phyloP scores from a whole-genome alignment of 2,113 vertebrate genomes.

The Oriolus oriolus region DNA sequence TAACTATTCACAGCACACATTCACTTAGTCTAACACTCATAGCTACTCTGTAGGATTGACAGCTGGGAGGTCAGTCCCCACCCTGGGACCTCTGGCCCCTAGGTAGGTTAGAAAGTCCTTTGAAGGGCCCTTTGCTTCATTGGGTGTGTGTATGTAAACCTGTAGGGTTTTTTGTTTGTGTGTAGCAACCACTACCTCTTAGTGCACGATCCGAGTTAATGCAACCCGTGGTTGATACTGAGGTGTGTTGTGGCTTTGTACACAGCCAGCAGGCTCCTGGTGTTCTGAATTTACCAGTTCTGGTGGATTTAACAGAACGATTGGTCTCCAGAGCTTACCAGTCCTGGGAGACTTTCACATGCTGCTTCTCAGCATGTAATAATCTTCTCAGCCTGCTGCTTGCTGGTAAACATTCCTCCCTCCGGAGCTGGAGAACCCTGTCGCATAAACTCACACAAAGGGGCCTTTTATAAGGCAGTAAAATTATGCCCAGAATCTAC shows the following conservation, averaged over 20 bases:
- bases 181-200: background rate
- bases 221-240: background rate
- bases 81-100: background rate
- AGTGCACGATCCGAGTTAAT: background rate
- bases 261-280: background rate
- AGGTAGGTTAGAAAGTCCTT: background rate
- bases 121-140: background rate
- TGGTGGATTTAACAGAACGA: background rate
- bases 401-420: background rate
- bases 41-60: background rate
- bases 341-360: background rate
- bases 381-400: background rate
- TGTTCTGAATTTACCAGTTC: background rate
- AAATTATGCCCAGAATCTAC: background rate
- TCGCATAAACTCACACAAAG: background rate
- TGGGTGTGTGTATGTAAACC: background rate
- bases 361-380: background rate
- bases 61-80: background rate
- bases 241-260: background rate
- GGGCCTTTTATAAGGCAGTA: background rate
- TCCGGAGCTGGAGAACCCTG: background rate
- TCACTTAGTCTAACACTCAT: rapidly evolving
- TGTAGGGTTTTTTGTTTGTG: background rate
- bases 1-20: background rate
- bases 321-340: background rate